Evolutionary conservation across 2,797 vertebrate species (phyloP).

Genomic region (Carapus acus): DNA sequence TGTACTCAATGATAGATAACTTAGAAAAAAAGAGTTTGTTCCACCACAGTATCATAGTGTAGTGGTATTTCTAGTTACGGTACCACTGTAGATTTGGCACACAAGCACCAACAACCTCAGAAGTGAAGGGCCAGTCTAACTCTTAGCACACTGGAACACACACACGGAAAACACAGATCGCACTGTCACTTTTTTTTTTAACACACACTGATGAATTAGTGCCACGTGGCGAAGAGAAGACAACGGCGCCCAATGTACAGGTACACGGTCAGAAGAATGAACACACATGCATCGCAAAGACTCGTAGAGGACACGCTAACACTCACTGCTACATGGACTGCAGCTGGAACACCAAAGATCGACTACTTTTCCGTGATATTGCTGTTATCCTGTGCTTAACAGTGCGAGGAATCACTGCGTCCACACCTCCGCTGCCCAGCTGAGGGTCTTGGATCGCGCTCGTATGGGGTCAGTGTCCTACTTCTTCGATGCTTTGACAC

Average conservation of each 20-base stretch:
- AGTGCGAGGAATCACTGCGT: too few species aligned
- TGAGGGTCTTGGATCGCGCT: too few species aligned
- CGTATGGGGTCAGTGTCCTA: too few species aligned
- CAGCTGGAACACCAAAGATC: conserved; percentile 23
- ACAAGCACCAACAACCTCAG: conserved; percentile 15
- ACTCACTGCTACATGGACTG: conserved; percentile 46
- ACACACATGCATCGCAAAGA: conserved; percentile 63
- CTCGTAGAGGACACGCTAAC: conserved; percentile 44
- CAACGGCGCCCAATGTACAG: conserved; percentile 42
- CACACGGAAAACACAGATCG: conserved; percentile 40
- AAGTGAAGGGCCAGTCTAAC: conserved; percentile 14
- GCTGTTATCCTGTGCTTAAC: conserved; percentile 54
- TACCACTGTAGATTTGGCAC: conserved; percentile 25
- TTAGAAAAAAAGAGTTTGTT: too few species aligned
- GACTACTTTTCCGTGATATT: conserved; percentile 50
- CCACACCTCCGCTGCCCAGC: too few species aligned
- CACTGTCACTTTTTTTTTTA: conserved; percentile 24
- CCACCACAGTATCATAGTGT: conserved; percentile 5
- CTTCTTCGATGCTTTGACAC: too few species aligned
- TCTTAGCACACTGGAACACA: conserved; percentile 21
- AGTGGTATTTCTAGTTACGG: too few species aligned
- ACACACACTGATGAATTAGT: conserved; percentile 35
- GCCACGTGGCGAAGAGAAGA: conserved; percentile 39
- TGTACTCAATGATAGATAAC: too few species aligned
- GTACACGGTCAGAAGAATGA: conserved; percentile 50